Base-by-base conservation (phyloP, 2,113 vertebrate species). In the Eulemur macaco region DNA sequence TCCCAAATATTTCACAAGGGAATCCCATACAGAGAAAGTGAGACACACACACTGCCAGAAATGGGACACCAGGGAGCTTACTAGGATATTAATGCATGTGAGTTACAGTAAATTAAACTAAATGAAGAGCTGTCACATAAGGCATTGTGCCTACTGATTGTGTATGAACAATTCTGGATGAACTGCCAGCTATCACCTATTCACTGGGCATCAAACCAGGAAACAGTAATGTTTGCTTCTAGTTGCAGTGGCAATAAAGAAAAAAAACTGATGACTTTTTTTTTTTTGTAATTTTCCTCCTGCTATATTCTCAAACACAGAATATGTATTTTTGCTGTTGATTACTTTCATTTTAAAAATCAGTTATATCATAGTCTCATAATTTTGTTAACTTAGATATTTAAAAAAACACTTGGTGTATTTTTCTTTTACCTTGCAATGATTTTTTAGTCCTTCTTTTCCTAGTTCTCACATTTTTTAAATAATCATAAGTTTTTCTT, bases 41-140 rank as follows among this genome's bases (percentile, higher is more conserved):
- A 97, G 80, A 95, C 81, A 93, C 47, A 89, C 81, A 90, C 4
- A 60, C 73, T 94, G 42, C 60, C 73, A 60, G 93, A 86, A 95
- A 97, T 83, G 37, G 73, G 64, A 63, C 91, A 96, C 29, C 13
- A 64, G 95, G 88, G 92, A 97, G 34, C 23, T 92, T 90, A 89
- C 66, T n/a, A 81, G 66, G 69, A 94, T 82, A 91, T 96, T 88
- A 96, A 97, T 92, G 92, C 37, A 92, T 27, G 25, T 94, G 89
- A 91, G 34, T 97, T 95, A 95, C n/a, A 96, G 56, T 93, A 97
- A 97, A 97, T 97, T 96, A 96, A 97, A 78, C 91, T 89, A 97
- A 96, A 93, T 97, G 95, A 96, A 96, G 88, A 84, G 39, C 91
- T 97, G 94, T 94, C 89, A 83, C 37, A 89, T 77, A 95, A 64